Conservation (phyloP, 1,140 invertebrate genomes). For the Ostrea denselamellosa region DNA sequence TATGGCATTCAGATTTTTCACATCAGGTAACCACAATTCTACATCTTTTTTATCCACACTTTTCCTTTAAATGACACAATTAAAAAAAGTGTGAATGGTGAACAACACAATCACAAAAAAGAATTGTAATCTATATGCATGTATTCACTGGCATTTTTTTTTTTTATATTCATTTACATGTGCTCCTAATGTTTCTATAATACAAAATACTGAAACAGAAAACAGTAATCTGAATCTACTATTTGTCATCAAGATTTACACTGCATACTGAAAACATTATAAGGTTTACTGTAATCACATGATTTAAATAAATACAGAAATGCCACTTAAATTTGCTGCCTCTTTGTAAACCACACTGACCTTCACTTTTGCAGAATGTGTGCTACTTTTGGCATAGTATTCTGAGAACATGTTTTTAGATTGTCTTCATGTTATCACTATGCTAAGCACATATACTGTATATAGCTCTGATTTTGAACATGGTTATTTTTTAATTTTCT, state of each 20-base stretch:
- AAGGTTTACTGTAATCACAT: neutral
- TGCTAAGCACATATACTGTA: too few species aligned
- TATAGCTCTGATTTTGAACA: too few species aligned
- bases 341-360: neutral
- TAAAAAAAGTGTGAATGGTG: neutral
- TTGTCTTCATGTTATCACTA: too few species aligned
- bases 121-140: neutral
- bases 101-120: neutral
- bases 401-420: too few species aligned
- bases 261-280: neutral
- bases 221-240: neutral
- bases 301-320: neutral
- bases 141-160: neutral
- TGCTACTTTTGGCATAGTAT: too few species aligned
- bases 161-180: too few species aligned
- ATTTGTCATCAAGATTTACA: slow-evolving; percentile 23
- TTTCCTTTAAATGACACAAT: neutral
- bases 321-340: neutral
- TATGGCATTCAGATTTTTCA: neutral
- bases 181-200: neutral
- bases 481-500: too few species aligned
- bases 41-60: neutral
- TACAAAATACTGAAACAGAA: neutral
- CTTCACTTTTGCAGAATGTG: neutral
- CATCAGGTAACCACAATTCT: neutral